Percentiles rank a stretch among this genome's conserved stretches.
Conservation (phyloP, 2,113 vertebrate genomes). For the zebrafish (Danio rerio) region GRCz12tu NC_133185.1:48877501-48878000, state of each 20-base stretch:
- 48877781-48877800: conserved; percentile 5
- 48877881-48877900: too few species aligned
- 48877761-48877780: conserved; percentile 12
- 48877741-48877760: conserved; percentile 35
- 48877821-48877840: not conserved
- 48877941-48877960: too few species aligned
- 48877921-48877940: too few species aligned
- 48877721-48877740: conserved; percentile 25
- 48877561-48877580: conserved; percentile 14
- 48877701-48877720: conserved; percentile 31
- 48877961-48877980: too few species aligned
- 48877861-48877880: too few species aligned
- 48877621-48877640: conserved; percentile 45
- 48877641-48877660: conserved; percentile 26
- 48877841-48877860: too few species aligned
- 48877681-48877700: conserved; percentile 28
- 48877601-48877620: conserved; percentile 28
- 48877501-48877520: conserved; percentile 16
- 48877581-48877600: conserved; percentile 11
- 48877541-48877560: conserved; percentile 28
- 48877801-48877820: conserved; percentile 9
- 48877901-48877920: too few species aligned
- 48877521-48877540: conserved; percentile 7
- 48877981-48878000: too few species aligned
- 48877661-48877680: conserved; percentile 1